Percentiles rank a stretch among this genome's conserved stretches.
These are phyloP conservation scores for Psophia crepitans DNA, from an alignment of 2,113 vertebrate species.

Conservation along the genomic window DNA sequence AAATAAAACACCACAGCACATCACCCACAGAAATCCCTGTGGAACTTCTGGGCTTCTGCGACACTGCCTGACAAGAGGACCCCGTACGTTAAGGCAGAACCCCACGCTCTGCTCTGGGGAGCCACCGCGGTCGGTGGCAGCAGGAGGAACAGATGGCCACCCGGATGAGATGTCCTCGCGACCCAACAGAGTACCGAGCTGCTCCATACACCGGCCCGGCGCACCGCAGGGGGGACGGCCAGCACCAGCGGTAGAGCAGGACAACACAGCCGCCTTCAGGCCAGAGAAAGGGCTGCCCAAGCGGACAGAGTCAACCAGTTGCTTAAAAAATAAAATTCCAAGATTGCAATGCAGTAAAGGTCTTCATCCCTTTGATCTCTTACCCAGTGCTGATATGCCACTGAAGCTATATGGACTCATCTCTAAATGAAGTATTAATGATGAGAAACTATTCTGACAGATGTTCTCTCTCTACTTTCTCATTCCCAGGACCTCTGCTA, in stretches of 20 bases:
- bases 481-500: neutral
- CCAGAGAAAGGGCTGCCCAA: neutral
- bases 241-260: fast-evolving
- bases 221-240: neutral
- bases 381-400: neutral
- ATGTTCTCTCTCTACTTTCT: neutral
- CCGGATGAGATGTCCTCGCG: fast-evolving
- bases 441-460: neutral
- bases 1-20: neutral
- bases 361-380: neutral
- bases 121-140: fast-evolving
- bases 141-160: fast-evolving
- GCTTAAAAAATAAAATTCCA: neutral
- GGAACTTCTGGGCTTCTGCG: neutral
- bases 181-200: neutral
- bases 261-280: neutral
- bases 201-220: fast-evolving
- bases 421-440: neutral
- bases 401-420: neutral
- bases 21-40: neutral
- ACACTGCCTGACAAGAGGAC: neutral
- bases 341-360: neutral
- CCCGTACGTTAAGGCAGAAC: fast-evolving
- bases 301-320: neutral
- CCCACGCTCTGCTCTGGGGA: fast-evolving